Conservation (phyloP, 1,140 invertebrate species). For the Macrobrachium nipponense region DNA sequence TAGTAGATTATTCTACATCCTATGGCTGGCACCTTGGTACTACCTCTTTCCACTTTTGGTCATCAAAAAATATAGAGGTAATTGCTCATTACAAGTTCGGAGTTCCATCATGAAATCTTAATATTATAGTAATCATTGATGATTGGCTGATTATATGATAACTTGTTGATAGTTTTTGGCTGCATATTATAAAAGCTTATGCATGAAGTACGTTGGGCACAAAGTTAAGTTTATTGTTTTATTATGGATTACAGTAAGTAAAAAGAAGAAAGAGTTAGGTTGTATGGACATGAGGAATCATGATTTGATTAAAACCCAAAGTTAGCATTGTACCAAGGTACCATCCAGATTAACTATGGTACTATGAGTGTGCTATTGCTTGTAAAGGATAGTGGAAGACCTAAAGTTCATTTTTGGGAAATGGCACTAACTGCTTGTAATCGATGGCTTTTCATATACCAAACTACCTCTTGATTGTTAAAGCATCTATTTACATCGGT, state of each 20-base stretch:
- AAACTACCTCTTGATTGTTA: constrained; percentile 59
- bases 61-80: neutral
- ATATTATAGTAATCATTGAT: no score
- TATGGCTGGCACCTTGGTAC: constrained; percentile 10
- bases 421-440: constrained; percentile 1
- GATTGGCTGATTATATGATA: no score
- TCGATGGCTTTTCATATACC: neutral
- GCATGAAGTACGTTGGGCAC: no score
- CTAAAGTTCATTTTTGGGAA: neutral
- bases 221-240: no score
- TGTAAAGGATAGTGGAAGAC: constrained; percentile 49
- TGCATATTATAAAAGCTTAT: no score
- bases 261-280: no score
- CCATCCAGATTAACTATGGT: constrained; percentile 29
- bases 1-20: neutral
- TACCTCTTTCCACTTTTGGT: neutral
- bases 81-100: neutral
- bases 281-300: no score
- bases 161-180: no score
- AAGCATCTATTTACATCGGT: constrained; percentile 43
- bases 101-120: no score
- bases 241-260: no score
- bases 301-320: no score
- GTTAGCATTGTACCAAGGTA: neutral
- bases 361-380: constrained; percentile 57